Conservation (phyloP, 92 coral and sea anemone genomes). For the Umimayanthus kanabou region DNA sequence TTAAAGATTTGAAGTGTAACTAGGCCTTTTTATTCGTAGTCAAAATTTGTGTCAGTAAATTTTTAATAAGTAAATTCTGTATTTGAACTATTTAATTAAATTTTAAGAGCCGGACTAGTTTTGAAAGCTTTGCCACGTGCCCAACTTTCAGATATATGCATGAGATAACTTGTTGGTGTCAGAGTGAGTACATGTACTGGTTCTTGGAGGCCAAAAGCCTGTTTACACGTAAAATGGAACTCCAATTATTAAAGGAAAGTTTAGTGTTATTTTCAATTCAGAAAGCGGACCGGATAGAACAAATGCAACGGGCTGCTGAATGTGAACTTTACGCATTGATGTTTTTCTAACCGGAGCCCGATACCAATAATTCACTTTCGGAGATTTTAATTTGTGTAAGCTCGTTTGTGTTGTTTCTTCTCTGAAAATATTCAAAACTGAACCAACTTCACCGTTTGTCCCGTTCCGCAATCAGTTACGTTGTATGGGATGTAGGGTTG, state of each 20-base stretch:
- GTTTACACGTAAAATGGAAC: too few relatives aligned
- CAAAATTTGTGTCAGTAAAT: neutral
- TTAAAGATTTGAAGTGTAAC: neutral
- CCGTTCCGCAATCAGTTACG: too few relatives aligned
- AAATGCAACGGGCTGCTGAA: too few relatives aligned
- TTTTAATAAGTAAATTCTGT: neutral
- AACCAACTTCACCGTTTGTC: too few relatives aligned
- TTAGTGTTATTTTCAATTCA: too few relatives aligned
- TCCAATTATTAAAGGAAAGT: too few relatives aligned
- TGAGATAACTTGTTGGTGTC: neutral
- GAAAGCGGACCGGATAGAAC: too few relatives aligned
- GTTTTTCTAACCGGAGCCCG: neutral
- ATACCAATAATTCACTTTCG: too few relatives aligned
- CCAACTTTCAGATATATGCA: neutral
- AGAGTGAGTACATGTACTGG: neutral
- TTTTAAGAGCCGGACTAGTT: neutral
- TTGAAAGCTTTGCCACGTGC: slow-evolving; percentile 17
- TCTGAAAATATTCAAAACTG: too few relatives aligned
- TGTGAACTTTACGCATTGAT: neutral
- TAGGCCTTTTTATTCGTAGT: neutral
- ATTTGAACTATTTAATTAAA: slow-evolving; percentile 16
- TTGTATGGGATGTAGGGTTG: too few relatives aligned
- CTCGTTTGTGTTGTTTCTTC: too few relatives aligned
- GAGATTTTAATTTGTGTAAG: too few relatives aligned
- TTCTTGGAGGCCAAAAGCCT: neutral